Percentiles rank a stretch among this genome's conserved stretches.
These are phyloP conservation scores for Anguilla marmorata DNA, from an alignment of 2,797 vertebrate genomes.

Conservation along the genomic window DNA sequence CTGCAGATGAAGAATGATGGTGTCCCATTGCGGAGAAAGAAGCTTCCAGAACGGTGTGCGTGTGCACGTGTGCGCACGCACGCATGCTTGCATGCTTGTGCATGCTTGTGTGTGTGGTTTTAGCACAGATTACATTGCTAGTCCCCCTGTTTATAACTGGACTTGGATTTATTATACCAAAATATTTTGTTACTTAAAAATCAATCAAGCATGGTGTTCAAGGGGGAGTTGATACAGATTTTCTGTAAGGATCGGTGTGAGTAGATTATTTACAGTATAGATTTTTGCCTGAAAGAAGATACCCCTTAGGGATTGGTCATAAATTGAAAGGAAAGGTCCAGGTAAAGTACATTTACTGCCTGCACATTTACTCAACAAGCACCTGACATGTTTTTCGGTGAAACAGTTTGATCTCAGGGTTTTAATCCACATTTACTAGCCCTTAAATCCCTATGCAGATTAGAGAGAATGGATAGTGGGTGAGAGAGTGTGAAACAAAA, in stretches of 20 bases:
- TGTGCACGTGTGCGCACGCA: background rate
- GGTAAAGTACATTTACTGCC: background rate
- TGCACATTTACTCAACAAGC: background rate
- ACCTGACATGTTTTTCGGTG: background rate
- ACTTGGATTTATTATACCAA: background rate
- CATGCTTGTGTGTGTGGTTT: background rate
- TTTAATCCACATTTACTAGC: background rate
- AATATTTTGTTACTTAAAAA: constrained; percentile 8
- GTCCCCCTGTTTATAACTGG: background rate
- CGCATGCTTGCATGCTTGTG: background rate
- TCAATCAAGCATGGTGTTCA: background rate
- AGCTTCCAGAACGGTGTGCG: background rate
- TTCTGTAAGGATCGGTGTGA: background rate
- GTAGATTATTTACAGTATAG: background rate
- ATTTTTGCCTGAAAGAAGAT: background rate
- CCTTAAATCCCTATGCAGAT: background rate
- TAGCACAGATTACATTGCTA: background rate
- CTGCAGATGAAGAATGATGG: background rate
- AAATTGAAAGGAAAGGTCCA: background rate
- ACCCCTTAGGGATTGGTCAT: background rate
- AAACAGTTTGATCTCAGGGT: background rate
- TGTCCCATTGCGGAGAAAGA: background rate
- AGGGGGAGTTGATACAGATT: background rate
- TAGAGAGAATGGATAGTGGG: background rate
- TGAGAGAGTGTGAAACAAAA: background rate